A percentile compares a stretch with the other conserved stretches of the same genome.
Evolutionary conservation across 2,888 invertebrate species (phyloP).

Genomic region (Molanna angustata): DNA sequence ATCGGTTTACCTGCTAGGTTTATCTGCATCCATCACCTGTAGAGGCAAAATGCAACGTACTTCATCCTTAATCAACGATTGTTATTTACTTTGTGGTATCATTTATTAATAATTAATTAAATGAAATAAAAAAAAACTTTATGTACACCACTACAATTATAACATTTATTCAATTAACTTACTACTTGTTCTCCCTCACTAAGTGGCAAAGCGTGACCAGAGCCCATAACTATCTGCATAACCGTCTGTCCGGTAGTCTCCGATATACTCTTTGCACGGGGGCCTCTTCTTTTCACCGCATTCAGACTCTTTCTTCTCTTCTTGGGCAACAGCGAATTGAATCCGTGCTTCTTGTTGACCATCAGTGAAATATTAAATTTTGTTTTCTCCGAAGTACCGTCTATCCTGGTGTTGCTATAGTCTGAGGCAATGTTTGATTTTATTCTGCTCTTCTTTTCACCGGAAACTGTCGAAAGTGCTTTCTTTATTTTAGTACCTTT

Average conservation of each 20-base stretch:
- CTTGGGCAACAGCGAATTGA: conserved; percentile 19
- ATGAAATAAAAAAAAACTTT: too few relatives aligned
- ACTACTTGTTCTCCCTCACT: conserved; percentile 62
- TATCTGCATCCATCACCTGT: too few relatives aligned
- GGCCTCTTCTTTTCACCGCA: conserved; percentile 10
- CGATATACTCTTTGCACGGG: background rate
- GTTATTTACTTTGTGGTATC: too few relatives aligned
- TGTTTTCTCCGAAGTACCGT: conserved; percentile 18
- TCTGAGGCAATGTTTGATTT: conserved; percentile 10
- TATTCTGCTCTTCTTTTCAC: conserved; percentile 5
- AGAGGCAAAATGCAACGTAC: too few relatives aligned
- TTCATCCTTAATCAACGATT: too few relatives aligned
- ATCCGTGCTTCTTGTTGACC: conserved; percentile 18
- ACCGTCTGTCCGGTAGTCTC: conserved; percentile 4
- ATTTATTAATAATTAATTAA: too few relatives aligned
- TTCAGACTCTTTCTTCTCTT: conserved; percentile 20
- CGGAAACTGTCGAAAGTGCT: background rate
- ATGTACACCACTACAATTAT: too few relatives aligned
- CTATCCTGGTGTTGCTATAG: too few relatives aligned
- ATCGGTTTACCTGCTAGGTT: too few relatives aligned
- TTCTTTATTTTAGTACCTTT: background rate
- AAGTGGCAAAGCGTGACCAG: conserved; percentile 54
- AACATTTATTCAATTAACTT: too few relatives aligned
- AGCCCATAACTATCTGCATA: conserved; percentile 53
- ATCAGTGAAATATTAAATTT: conserved; percentile 29